Base-by-base conservation (phyloP, 2,888 invertebrate species). In the Rhagophthalmus giganteus region DNA sequence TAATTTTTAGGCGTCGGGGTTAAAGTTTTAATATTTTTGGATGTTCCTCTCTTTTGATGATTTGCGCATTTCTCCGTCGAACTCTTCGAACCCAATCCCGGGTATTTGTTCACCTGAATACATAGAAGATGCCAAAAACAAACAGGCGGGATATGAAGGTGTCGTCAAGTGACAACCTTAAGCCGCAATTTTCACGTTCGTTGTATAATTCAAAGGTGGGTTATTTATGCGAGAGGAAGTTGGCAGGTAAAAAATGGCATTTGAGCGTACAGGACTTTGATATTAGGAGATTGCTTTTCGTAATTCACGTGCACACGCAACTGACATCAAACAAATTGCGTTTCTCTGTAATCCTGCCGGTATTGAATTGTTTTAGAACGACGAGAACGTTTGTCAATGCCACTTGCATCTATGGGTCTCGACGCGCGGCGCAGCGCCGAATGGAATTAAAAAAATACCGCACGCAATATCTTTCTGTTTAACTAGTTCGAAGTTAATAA, bases 41-140 rank as follows among this genome's bases (percentile, higher is more conserved):
- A 3, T 5, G 20, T 20, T 20, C 7, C 20, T 20, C 7, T 7
- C 3, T 20, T 20, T 20, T 20, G 16, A 31, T 26, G 28, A 16
- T 50, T 44, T 44, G 27, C 50, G 27, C 31, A 32, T 38, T 39
- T 42, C 31, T 31, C 30, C 42, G 42, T 32, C 31, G 44, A 51
- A n/a, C n/a, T n/a, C 42, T 35, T 34, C 47, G 42, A 52, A 53
- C 25, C 41, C 41, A 41, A 47, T 53, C 37, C 45, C 33, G 31
- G 35, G 38, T 58, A 53, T 58, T 55, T 58, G 58, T 54, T 50
- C 58, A 58, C 58, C 58, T 58, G 58, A 55, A 53, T 55, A 58
- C 55, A 58, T 58, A 58, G 50, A 51, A 53, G 44, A 48, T 44
- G 57, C 53, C 53, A 48, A 55, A 55, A 54, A 58, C 58, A 58